Conservation (phyloP, 1,140 invertebrate species). For the Heliconius congener region DNA sequence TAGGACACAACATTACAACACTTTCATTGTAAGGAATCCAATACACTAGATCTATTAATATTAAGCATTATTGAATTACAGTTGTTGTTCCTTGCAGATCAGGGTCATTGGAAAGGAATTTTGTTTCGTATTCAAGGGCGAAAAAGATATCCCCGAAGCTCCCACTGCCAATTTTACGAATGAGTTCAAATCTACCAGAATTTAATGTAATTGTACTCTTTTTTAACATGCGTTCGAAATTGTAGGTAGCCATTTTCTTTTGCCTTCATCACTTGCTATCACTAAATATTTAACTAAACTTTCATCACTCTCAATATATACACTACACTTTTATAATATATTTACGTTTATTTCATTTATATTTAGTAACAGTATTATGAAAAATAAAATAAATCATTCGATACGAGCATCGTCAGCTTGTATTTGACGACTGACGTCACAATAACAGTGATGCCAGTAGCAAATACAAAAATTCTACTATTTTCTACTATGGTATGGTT, state of each 20-base stretch:
- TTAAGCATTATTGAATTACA: constrained; percentile 29
- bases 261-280: constrained; percentile 71
- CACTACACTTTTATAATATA: constrained; percentile 60
- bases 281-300: constrained; percentile 63
- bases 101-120: background rate
- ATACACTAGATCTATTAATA: constrained; percentile 12
- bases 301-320: constrained; percentile 56
- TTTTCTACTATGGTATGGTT: constrained; percentile 19
- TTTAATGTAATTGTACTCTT: constrained; percentile 88
- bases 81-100: constrained; percentile 11
- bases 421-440: constrained; percentile 66
- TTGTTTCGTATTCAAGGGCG: constrained; percentile 72
- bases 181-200: constrained; percentile 95
- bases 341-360: constrained; percentile 51
- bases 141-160: constrained; percentile 99
- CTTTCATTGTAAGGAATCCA: constrained; percentile 12
- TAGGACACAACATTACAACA: constrained; percentile 12
- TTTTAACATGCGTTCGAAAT: constrained; percentile 69
- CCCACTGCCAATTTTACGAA: constrained; percentile 98
- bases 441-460: constrained; percentile 52
- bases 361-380: constrained; percentile 62
- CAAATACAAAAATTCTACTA: constrained; percentile 36
- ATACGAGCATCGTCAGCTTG: constrained; percentile 72
- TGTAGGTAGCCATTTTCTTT: constrained; percentile 76
- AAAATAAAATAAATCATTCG: constrained; percentile 65